Evolutionary conservation across 1,140 invertebrate species (phyloP).

Genomic region (Sycobia sp.): DNA sequence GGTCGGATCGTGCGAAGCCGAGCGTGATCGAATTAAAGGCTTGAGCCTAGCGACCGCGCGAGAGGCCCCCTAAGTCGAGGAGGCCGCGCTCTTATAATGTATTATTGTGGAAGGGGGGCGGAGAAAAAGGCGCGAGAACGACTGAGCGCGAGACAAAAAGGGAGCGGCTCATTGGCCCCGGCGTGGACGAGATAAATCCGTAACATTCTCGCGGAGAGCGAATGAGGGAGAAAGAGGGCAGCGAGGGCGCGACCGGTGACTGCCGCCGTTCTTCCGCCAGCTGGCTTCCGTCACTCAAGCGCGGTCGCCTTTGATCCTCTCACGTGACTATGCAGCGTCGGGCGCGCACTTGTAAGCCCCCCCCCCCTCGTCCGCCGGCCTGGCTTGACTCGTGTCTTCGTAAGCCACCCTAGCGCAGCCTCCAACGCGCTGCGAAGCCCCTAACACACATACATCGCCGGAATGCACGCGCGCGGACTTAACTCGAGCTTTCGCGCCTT

Average conservation of each 20-base stretch:
- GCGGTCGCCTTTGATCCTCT: constrained; percentile 32
- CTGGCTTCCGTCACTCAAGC: constrained; percentile 34
- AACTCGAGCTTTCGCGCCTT: not conserved
- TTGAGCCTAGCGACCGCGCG: constrained; percentile 1
- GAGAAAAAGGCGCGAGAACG: constrained; percentile 24
- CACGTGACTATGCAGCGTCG: constrained; percentile 10
- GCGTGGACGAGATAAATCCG: constrained; percentile 22
- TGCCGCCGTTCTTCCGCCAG: constrained; percentile 18
- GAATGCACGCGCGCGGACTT: too few species aligned
- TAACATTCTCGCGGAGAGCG: not conserved
- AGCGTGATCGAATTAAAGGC: constrained; percentile 23
- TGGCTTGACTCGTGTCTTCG: constrained; percentile 24
- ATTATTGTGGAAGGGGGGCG: too few species aligned
- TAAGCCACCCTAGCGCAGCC: not conserved
- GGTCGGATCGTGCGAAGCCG: too few species aligned
- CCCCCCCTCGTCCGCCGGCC: not conserved
- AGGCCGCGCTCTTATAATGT: too few species aligned
- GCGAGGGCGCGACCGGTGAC: too few species aligned
- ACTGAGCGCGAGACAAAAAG: not conserved
- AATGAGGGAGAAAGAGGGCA: too few species aligned
- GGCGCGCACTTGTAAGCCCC: constrained; percentile 21
- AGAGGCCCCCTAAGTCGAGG: constrained; percentile 2
- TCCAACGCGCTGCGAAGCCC: not conserved
- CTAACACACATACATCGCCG: not conserved
- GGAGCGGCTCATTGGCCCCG: too few species aligned